phyloP scores from a whole-genome alignment of 1,140 invertebrate genomes.

The Temnothorax curvispinosus region DNA sequence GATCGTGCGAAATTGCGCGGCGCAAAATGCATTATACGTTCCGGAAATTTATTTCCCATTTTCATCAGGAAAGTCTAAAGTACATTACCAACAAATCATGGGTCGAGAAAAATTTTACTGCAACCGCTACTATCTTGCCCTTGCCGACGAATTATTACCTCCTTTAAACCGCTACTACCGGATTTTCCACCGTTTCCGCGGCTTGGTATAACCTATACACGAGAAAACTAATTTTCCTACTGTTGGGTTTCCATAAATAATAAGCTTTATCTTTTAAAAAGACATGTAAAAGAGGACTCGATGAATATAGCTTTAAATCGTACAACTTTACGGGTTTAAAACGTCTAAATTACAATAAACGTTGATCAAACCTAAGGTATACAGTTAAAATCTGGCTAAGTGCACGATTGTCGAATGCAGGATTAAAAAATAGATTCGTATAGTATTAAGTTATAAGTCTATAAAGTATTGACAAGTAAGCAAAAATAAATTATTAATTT shows the following conservation, averaged over 20 bases:
- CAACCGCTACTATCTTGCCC: slow-evolving; percentile 60
- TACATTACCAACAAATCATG: slow-evolving; percentile 67
- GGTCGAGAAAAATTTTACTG: slow-evolving; percentile 64
- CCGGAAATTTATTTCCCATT: slow-evolving; percentile 50
- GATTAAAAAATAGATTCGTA: background rate
- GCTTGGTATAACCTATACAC: slow-evolving; percentile 9
- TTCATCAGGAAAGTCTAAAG: slow-evolving; percentile 49
- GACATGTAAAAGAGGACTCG: background rate
- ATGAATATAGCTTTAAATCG: background rate
- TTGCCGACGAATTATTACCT: slow-evolving; percentile 56
- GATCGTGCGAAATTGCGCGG: slow-evolving; percentile 48
- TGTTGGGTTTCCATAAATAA: slow-evolving; percentile 38
- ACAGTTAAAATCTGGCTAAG: background rate
- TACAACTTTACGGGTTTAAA: background rate
- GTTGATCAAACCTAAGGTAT: background rate
- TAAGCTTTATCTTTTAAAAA: slow-evolving; percentile 42
- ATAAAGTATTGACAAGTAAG: background rate
- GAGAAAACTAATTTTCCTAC: slow-evolving; percentile 49
- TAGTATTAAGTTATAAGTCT: background rate
- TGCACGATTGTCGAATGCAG: background rate
- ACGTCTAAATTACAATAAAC: background rate
- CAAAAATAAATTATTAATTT: slow-evolving; percentile 4
- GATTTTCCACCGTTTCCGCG: slow-evolving; percentile 45
- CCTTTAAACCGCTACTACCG: slow-evolving; percentile 52
- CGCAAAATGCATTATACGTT: slow-evolving; percentile 61